Percentiles rank a stretch among this genome's conserved stretches.
Conservation (phyloP, 2,888 invertebrate species). For the Choreutis nemorana region DNA sequence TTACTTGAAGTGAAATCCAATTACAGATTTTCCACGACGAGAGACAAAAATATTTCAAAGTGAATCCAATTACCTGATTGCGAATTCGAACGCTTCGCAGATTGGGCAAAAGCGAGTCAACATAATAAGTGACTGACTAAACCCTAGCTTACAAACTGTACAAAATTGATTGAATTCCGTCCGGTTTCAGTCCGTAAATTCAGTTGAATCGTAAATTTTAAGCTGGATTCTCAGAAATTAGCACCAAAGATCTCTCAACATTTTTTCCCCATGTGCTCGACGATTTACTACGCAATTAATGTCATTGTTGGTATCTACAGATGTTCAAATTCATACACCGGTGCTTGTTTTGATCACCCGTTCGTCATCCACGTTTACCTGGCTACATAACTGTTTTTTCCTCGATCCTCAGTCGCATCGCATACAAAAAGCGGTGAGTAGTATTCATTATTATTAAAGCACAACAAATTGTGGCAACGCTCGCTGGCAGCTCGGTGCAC, state of each 20-base stretch:
- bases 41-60: constrained; percentile 14
- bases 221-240: too few species aligned
- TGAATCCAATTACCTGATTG: constrained; percentile 37
- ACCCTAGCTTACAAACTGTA: too few species aligned
- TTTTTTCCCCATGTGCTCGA: too few species aligned
- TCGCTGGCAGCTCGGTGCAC: constrained; percentile 25
- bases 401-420: constrained; percentile 28
- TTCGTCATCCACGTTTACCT: constrained; percentile 41
- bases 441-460: constrained; percentile 46
- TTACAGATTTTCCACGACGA: constrained; percentile 17
- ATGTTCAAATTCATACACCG: too few species aligned
- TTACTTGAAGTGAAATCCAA: constrained; percentile 17
- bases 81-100: constrained; percentile 17
- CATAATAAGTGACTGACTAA: too few species aligned
- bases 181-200: too few species aligned
- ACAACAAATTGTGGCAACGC: constrained; percentile 51
- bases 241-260: too few species aligned
- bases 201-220: too few species aligned
- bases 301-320: too few species aligned
- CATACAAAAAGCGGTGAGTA: constrained; percentile 49
- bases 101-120: constrained; percentile 11
- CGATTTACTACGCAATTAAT: too few species aligned
- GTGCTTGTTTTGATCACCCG: too few species aligned
- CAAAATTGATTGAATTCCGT: too few species aligned
- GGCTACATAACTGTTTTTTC: constrained; percentile 58